Base-by-base conservation (phyloP, 2,113 vertebrate genomes). In the Ictalurus furcatus region DNA sequence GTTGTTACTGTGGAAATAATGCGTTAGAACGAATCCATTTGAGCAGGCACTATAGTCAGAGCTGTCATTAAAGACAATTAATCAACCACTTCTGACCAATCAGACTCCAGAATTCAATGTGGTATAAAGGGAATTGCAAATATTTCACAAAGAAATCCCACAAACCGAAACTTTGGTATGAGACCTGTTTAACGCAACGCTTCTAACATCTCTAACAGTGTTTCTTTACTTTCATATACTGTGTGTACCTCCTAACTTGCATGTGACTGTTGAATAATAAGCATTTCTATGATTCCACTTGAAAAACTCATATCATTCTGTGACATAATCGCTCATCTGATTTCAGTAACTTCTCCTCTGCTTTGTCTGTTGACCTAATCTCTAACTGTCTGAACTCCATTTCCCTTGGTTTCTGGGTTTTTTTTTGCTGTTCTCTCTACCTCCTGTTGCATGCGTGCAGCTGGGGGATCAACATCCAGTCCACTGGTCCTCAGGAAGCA, bases 401-500 rank as follows among this genome's bases (percentile, higher is more conserved):
- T 90, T 90, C 58, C 82, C 76, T 56, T 30, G 61, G 89, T 90
- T 89, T 88, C 83, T 91, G 83, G 91, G 84, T 89, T 89, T 90
- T 90, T 90, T 90, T 94, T 89, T 94, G 88, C 92, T 87, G 91
- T 87, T 93, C 79, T 95, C 83, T 95, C 96, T 94, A 94, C 93
- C 94, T 97, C 93, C 96, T 94, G 91, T 96, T 97, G 96, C 96
- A 95, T 90, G 94, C 94, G 95, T 96, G 91, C 97, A 98, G 97
- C 97, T 88, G 97, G 97, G 96, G 98, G 97, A 94, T 97, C 98
- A 95, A 97, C 98, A 92, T 97, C 97, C 97, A 99, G 98, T 95
- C 98, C 98, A 94, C 96, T 97, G 92, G 94, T 99, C 93, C 95
- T 97, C 88, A 98, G 98, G 95, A 99, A 98, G 93, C 97, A 96